Percentiles rank a stretch among this genome's conserved stretches.
phyloP scores from a whole-genome alignment of 2,797 vertebrate genomes.

The Cuniculus paca region DNA sequence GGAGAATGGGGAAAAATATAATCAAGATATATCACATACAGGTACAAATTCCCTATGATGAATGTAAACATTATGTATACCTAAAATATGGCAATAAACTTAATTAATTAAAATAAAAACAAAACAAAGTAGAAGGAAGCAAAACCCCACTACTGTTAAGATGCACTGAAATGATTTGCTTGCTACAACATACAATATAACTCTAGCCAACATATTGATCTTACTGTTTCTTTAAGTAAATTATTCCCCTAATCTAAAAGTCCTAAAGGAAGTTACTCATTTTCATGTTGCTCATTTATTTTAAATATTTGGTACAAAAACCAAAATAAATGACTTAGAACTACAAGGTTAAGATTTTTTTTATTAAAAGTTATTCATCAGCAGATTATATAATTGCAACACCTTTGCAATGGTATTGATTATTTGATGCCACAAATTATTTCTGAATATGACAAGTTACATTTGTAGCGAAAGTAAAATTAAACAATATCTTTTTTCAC shows the following conservation, averaged over 20 bases:
- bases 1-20: not conserved
- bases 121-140: not conserved
- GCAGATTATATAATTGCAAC: not conserved
- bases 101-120: not conserved
- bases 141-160: not conserved
- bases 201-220: not conserved
- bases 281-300: not conserved
- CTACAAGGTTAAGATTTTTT: not conserved
- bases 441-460: not conserved
- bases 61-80: not conserved
- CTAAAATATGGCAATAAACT: not conserved
- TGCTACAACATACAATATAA: not conserved
- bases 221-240: not conserved
- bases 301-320: not conserved
- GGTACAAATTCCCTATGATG: not conserved
- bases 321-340: not conserved
- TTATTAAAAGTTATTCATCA: not conserved
- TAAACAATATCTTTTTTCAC: not conserved
- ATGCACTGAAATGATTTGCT: not conserved
- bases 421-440: not conserved
- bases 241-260: too few species aligned
- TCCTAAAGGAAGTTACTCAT: not conserved
- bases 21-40: not conserved
- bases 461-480: not conserved
- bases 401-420: not conserved